A percentile compares a stretch with the other conserved stretches of the same genome.
phyloP scores from a whole-genome alignment of 2,113 vertebrate species.

The Phalacrocorax pelagicus region DNA sequence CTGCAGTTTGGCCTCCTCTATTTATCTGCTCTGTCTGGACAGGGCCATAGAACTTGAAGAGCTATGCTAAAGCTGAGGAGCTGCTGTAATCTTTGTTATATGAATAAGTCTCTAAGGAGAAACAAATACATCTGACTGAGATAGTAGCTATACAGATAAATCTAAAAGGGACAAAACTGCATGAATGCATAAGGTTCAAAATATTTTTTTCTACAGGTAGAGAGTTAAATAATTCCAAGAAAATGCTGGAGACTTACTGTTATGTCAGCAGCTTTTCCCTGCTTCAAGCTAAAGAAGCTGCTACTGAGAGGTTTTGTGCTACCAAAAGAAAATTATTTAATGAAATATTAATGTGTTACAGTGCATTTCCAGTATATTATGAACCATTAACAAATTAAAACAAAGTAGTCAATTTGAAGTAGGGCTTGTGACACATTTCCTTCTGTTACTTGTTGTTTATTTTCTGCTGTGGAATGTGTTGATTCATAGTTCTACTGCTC shows the following conservation, averaged over 20 bases:
- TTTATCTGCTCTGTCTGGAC: constrained; percentile 63
- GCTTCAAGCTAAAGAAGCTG: neutral
- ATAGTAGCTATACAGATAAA: neutral
- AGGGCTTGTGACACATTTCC: neutral
- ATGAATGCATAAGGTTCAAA: neutral
- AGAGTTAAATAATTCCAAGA: neutral
- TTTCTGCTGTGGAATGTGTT: constrained; percentile 1
- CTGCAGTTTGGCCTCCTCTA: constrained; percentile 54
- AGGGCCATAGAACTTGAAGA: constrained; percentile 59
- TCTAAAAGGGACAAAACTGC: neutral
- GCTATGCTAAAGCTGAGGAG: constrained; percentile 39
- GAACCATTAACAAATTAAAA: constrained; percentile 39
- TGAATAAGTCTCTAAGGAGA: constrained; percentile 60
- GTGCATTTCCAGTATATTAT: constrained; percentile 7
- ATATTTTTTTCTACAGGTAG: neutral
- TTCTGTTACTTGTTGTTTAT: constrained; percentile 40
- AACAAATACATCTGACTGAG: constrained; percentile 46
- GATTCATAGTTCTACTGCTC: constrained; percentile 7
- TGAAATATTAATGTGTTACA: constrained; percentile 34
- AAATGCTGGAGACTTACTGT: neutral
- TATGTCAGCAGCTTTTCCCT: neutral
- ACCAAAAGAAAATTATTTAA: constrained; percentile 26
- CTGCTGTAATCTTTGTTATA: constrained; percentile 49
- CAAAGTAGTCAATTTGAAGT: constrained; percentile 5
- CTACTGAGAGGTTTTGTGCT: neutral